phyloP scores from a whole-genome alignment of 1,140 invertebrate genomes.

The Drosophila gunungcola region DNA sequence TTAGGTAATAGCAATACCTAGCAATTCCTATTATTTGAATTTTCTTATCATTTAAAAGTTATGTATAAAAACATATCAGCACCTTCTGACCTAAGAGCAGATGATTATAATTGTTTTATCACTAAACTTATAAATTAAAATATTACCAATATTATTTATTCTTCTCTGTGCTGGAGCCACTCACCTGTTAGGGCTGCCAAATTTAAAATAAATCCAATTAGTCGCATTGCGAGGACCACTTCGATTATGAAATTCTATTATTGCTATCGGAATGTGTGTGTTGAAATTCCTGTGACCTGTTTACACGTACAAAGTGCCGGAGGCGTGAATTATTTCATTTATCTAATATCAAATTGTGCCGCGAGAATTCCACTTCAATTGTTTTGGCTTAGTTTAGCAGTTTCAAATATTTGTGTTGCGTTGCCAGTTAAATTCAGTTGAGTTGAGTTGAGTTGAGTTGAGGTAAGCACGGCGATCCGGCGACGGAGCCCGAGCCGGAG shows the following conservation, averaged over 20 bases:
- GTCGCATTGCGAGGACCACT: conserved; percentile 43
- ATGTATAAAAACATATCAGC: no score
- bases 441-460: no score
- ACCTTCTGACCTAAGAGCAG: no score
- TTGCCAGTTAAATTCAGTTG: no score
- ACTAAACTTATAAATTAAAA: no score
- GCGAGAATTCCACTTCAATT: conserved; percentile 34
- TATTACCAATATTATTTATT: no score
- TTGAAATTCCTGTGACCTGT: conserved; percentile 13
- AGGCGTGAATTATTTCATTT: conserved; percentile 49
- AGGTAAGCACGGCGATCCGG: conserved; percentile 43
- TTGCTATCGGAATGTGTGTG: conserved; percentile 28
- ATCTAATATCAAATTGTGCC: conserved; percentile 36
- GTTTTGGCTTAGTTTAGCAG: conserved; percentile 40
- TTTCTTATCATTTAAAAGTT: not conserved
- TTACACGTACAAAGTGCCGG: conserved; percentile 2
- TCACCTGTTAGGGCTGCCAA: conserved; percentile 77
- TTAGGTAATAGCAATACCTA: no score
- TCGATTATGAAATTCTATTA: conserved; percentile 10
- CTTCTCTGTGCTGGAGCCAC: conserved; percentile 26
- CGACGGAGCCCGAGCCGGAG: conserved; percentile 20
- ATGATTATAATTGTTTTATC: no score
- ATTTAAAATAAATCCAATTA: conserved; percentile 78
- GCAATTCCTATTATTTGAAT: no score
- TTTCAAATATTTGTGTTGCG: conserved; percentile 5